Evolutionary conservation across 2,888 invertebrate species (phyloP).

Genomic region (Disparrhopalites patrizii): DNA sequence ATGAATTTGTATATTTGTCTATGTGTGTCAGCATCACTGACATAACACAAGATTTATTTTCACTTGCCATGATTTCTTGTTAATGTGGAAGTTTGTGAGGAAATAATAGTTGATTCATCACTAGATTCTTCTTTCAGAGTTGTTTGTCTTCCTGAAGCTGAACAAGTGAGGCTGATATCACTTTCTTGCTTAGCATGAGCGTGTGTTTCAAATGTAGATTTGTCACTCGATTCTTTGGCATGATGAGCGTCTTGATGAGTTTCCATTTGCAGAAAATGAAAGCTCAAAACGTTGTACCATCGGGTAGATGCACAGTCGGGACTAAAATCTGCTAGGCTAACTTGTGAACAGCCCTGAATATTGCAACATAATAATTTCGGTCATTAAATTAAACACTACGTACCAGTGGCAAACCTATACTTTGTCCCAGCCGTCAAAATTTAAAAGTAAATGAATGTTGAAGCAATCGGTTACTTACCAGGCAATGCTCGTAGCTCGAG

Average conservation of each 20-base stretch:
- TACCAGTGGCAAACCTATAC: too few species aligned
- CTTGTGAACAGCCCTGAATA: slow-evolving; percentile 58
- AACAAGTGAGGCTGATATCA: slow-evolving; percentile 52
- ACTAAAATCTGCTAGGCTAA: slow-evolving; percentile 91
- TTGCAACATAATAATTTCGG: not conserved
- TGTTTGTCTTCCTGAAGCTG: slow-evolving; percentile 32
- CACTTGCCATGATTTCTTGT: slow-evolving; percentile 74
- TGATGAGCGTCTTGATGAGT: slow-evolving; percentile 15
- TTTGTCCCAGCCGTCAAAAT: too few species aligned
- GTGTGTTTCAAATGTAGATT: slow-evolving; percentile 9
- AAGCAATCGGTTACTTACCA: slow-evolving; percentile 62
- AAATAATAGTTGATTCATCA: slow-evolving; percentile 93
- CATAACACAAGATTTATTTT: too few species aligned
- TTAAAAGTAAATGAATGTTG: not conserved
- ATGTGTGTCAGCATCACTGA: too few species aligned
- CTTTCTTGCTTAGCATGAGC: slow-evolving; percentile 54
- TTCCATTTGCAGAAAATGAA: slow-evolving; percentile 67
- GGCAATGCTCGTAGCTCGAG: slow-evolving; percentile 70
- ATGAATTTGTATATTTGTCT: too few species aligned
- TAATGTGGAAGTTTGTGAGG: slow-evolving; percentile 91
- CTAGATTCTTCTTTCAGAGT: slow-evolving; percentile 76
- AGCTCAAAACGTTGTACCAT: slow-evolving; percentile 93
- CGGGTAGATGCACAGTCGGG: slow-evolving; percentile 74
- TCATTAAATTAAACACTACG: too few species aligned
- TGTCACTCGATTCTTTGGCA: slow-evolving; percentile 8